Conservation (phyloP, 2,888 invertebrate genomes). For the Ochropleura leucogaster region DNA sequence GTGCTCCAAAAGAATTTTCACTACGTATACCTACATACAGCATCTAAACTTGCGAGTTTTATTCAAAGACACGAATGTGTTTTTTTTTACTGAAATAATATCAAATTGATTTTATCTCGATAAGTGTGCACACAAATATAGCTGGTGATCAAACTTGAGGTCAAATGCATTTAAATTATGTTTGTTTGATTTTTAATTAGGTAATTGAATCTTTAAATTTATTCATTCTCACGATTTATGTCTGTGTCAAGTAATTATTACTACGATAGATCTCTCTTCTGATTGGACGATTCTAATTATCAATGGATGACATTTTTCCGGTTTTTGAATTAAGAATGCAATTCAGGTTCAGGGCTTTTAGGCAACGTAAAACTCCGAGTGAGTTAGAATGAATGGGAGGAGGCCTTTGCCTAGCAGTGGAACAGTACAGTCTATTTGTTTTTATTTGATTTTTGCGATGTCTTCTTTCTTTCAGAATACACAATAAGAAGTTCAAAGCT, state of each 20-base stretch:
- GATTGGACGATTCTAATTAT: neutral
- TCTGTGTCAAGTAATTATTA: slow-evolving; percentile 10
- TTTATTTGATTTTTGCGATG: too few relatives aligned
- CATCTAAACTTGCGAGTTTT: neutral
- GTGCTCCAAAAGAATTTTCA: neutral
- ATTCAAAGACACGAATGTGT: neutral
- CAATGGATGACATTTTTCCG: neutral
- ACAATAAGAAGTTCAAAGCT: too few relatives aligned
- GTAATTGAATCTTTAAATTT: slow-evolving; percentile 4
- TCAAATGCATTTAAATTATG: slow-evolving; percentile 3
- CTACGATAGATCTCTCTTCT: neutral
- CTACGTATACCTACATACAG: neutral
- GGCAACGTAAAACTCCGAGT: too few relatives aligned
- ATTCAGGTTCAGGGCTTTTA: too few relatives aligned
- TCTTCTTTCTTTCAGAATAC: too few relatives aligned
- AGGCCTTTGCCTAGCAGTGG: too few relatives aligned
- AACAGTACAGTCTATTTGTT: too few relatives aligned
- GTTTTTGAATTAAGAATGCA: too few relatives aligned
- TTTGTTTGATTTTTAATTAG: slow-evolving; percentile 10
- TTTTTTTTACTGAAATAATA: neutral
- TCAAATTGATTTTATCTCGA: neutral
- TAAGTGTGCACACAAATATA: neutral
- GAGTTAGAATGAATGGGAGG: too few relatives aligned
- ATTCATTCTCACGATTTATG: slow-evolving; percentile 5
- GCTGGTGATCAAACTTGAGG: slow-evolving; percentile 6